Evolutionary conservation across 2,888 invertebrate species (phyloP).

Genomic region (Dione juno): DNA sequence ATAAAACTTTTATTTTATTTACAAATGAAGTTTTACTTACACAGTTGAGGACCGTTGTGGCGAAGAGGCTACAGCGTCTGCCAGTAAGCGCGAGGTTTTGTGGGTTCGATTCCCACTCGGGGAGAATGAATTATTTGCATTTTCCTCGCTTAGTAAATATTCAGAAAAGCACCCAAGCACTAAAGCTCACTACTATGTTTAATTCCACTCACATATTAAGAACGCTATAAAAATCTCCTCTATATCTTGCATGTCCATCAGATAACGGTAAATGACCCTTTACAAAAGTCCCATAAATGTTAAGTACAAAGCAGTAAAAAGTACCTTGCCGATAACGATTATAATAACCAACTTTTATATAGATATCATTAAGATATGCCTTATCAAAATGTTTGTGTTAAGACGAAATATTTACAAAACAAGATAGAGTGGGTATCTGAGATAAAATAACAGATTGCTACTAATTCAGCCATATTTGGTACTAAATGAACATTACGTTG

Average conservation of each 20-base stretch:
- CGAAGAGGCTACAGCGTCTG: too few species aligned
- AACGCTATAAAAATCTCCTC: slow-evolving; percentile 21
- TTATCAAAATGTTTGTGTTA: slow-evolving; percentile 58
- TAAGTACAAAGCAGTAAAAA: slow-evolving; percentile 62
- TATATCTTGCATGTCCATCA: slow-evolving; percentile 44
- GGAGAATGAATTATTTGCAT: too few species aligned
- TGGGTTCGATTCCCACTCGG: too few species aligned
- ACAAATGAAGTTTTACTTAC: too few species aligned
- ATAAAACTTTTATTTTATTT: background rate
- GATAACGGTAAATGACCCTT: slow-evolving; percentile 48
- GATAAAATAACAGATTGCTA: slow-evolving; percentile 67
- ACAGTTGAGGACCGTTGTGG: too few species aligned
- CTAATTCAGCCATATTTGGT: slow-evolving; percentile 70
- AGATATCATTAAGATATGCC: slow-evolving; percentile 45
- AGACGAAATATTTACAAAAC: slow-evolving; percentile 67
- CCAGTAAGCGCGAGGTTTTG: too few species aligned
- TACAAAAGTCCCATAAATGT: slow-evolving; percentile 62
- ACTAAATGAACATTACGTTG: slow-evolving; percentile 65
- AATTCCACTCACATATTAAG: slow-evolving; percentile 11
- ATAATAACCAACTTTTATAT: slow-evolving; percentile 54
- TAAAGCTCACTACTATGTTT: background rate
- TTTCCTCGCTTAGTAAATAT: too few species aligned
- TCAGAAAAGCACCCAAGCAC: background rate
- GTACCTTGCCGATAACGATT: slow-evolving; percentile 67
- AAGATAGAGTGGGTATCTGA: slow-evolving; percentile 49